phyloP scores from a whole-genome alignment of 2,113 vertebrate genomes.

The Anhinga anhinga region DNA sequence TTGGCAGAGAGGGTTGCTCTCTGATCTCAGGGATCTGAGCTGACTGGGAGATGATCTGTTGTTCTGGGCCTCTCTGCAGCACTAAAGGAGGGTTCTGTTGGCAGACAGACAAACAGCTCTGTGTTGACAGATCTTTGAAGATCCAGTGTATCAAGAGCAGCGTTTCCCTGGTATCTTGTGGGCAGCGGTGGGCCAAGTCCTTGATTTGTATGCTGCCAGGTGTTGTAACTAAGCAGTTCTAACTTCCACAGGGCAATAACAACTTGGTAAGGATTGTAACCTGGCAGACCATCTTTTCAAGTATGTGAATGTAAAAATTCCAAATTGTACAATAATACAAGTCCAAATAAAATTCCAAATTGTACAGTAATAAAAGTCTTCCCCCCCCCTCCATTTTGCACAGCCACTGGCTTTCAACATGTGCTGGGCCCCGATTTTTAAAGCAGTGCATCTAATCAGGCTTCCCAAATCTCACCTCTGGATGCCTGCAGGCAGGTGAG shows the following conservation, averaged over 20 bases:
- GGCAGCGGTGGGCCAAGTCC: not conserved
- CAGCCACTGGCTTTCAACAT: not conserved
- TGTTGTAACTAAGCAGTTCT: not conserved
- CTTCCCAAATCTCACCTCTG: not conserved
- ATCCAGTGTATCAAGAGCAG: not conserved
- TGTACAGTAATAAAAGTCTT: not conserved
- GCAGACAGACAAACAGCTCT: not conserved
- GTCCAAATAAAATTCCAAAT: not conserved
- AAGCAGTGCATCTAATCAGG: not conserved
- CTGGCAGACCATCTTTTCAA: not conserved
- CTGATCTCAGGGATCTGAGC: not conserved
- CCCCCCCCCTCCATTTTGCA: not conserved
- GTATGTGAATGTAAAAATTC: not conserved
- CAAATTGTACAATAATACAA: not conserved
- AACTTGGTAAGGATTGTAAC: not conserved
- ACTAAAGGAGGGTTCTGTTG: not conserved
- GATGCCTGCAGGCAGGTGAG: not conserved
- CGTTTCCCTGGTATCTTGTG: not conserved
- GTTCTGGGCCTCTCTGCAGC: not conserved
- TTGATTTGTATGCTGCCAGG: not conserved
- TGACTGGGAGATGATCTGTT: not conserved
- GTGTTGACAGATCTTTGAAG: not conserved
- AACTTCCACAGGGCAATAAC: not conserved
- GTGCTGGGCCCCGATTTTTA: not conserved
- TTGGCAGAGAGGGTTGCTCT: not conserved